Conservation (phyloP, 2,888 invertebrate species). For the Melolontha melolontha region DNA sequence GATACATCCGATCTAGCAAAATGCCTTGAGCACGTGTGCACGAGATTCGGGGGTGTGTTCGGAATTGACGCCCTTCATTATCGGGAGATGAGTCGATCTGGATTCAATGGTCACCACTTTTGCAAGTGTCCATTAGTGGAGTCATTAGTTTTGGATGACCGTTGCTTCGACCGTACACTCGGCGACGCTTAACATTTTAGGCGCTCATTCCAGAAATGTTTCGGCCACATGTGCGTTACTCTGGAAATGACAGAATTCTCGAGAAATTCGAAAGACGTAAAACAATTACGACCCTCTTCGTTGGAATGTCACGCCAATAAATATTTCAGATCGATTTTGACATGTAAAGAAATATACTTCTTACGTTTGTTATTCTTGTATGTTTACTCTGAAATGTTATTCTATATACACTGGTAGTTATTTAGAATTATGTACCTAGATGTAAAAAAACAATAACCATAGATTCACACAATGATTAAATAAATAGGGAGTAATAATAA, state of each 20-base stretch:
- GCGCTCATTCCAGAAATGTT: slow-evolving; percentile 24
- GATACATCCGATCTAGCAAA: not conserved
- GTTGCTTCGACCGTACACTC: slow-evolving; percentile 40
- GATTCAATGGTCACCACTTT: slow-evolving; percentile 42
- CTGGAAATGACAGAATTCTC: slow-evolving; percentile 28
- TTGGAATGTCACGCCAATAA: slow-evolving; percentile 1
- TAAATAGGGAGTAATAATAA: too few relatives aligned
- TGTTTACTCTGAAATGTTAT: too few relatives aligned
- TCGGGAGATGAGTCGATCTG: slow-evolving; percentile 38
- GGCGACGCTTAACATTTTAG: slow-evolving; percentile 34
- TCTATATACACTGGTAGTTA: too few relatives aligned
- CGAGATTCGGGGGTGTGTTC: slow-evolving; percentile 30
- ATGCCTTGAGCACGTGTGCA: slow-evolving; percentile 32
- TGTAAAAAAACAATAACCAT: too few relatives aligned
- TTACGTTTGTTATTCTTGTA: too few relatives aligned
- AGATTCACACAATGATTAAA: too few relatives aligned
- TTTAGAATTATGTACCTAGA: too few relatives aligned
- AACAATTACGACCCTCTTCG: not conserved
- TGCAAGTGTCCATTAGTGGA: slow-evolving; percentile 43
- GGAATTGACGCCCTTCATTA: slow-evolving; percentile 42
- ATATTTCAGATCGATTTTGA: not conserved
- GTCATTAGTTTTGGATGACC: slow-evolving; percentile 46
- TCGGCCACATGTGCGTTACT: slow-evolving; percentile 35
- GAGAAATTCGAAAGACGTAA: slow-evolving; percentile 16
- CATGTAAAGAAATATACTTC: too few relatives aligned